Percentiles rank a stretch among this genome's conserved stretches.
Evolutionary conservation across 2,888 invertebrate species (phyloP).

Genomic region (Baronia brevicornis): DNA sequence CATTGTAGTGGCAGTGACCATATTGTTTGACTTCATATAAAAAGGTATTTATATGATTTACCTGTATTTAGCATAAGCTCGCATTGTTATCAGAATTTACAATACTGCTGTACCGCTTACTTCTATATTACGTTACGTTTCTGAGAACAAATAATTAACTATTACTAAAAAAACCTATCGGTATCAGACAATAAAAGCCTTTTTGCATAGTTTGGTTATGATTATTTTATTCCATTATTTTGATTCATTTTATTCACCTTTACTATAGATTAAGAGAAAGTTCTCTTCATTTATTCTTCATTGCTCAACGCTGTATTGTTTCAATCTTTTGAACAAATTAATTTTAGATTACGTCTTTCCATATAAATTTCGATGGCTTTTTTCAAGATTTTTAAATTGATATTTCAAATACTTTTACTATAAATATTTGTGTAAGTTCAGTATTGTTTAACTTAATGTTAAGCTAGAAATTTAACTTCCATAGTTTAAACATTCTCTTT

Average conservation of each 20-base stretch:
- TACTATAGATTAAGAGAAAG: slow-evolving; percentile 14
- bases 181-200: neutral
- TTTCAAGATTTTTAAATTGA: slow-evolving; percentile 10
- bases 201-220: slow-evolving; percentile 6
- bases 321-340: slow-evolving; percentile 8
- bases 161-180: neutral
- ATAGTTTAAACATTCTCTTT: slow-evolving; percentile 2
- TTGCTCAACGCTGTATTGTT: slow-evolving; percentile 6
- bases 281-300: slow-evolving; percentile 1
- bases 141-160: neutral
- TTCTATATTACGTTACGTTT: too few relatives aligned
- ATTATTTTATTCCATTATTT: slow-evolving; percentile 10
- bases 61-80: slow-evolving; percentile 9
- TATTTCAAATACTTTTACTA: slow-evolving; percentile 14
- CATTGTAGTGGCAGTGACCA: slow-evolving; percentile 14
- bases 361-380: slow-evolving; percentile 6
- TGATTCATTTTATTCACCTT: too few relatives aligned
- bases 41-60: slow-evolving; percentile 15
- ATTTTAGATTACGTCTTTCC: slow-evolving; percentile 8
- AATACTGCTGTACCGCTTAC: slow-evolving; percentile 3
- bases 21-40: slow-evolving; percentile 11
- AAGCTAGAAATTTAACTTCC: slow-evolving; percentile 8
- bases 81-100: slow-evolving; percentile 7
- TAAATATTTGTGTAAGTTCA: slow-evolving; percentile 8
- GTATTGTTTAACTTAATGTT: slow-evolving; percentile 4